Conservation (phyloP, 2,888 invertebrate genomes). For the Margaritifera margaritifera region DNA sequence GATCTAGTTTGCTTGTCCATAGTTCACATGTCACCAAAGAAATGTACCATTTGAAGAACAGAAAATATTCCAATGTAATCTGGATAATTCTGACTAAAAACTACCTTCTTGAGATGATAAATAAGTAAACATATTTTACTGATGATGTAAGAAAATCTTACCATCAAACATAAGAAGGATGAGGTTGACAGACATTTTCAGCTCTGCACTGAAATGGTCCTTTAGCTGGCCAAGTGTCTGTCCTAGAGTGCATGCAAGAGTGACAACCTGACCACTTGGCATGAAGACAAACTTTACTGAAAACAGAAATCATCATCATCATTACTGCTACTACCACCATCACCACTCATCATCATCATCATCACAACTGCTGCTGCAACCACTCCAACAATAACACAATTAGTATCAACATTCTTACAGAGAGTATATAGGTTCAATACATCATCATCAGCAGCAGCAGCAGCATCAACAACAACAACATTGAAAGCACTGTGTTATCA, state of each 20-base stretch:
- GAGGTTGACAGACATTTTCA: constrained; percentile 65
- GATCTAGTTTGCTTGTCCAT: not conserved
- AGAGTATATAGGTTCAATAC: too few species aligned
- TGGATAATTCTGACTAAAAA: too few species aligned
- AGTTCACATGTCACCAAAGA: too few species aligned
- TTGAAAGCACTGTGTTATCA: too few species aligned
- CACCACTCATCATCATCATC: not conserved
- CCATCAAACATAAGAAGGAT: constrained; percentile 70
- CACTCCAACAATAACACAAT: too few species aligned
- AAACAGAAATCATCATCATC: constrained; percentile 22
- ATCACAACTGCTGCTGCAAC: not conserved
- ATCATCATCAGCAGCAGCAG: too few species aligned
- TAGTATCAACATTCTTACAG: too few species aligned
- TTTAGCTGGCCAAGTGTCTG: constrained; percentile 67
- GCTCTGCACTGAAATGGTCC: constrained; percentile 66
- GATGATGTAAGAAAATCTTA: constrained; percentile 29
- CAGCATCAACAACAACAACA: too few species aligned
- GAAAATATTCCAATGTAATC: too few species aligned
- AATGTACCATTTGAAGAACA: too few species aligned
- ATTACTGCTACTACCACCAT: not conserved
- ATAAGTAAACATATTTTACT: too few species aligned
- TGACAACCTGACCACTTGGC: constrained; percentile 71
- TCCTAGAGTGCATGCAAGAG: constrained; percentile 67
- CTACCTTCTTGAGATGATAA: too few species aligned
- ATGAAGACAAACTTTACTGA: constrained; percentile 71